Percentiles rank a stretch among this genome's conserved stretches.
These are phyloP conservation scores for Hybos culiciformis DNA, from an alignment of 2,888 invertebrate genomes.

Conservation along the genomic window DNA sequence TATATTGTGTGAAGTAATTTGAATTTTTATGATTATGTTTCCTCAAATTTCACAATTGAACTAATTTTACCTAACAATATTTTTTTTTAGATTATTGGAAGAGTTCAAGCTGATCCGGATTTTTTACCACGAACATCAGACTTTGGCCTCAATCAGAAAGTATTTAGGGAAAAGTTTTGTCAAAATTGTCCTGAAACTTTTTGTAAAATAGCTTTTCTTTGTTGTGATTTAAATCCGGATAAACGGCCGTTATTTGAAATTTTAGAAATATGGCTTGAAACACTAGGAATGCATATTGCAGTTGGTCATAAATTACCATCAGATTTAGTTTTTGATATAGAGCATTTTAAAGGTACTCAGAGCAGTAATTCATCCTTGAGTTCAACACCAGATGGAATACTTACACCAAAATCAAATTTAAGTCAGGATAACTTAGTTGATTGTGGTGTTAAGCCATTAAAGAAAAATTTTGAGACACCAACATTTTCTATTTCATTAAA, in stretches of 20 bases:
- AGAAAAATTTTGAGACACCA: too few species aligned
- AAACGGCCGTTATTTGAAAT: conserved; percentile 84
- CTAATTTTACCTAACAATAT: too few species aligned
- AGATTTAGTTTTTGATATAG: conserved; percentile 60
- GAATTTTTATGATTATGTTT: neutral
- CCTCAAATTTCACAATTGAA: neutral
- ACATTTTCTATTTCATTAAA: too few species aligned
- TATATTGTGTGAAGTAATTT: conserved; percentile 73
- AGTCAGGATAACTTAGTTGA: conserved; percentile 31
- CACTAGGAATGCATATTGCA: conserved; percentile 57
- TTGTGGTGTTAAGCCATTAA: conserved; percentile 1
- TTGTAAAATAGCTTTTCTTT: conserved; percentile 76
- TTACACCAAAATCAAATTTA: conserved; percentile 31
- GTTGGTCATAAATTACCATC: conserved; percentile 48
- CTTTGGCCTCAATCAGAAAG: conserved; percentile 78
- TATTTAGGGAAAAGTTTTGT: conserved; percentile 80
- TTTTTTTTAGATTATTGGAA: conserved; percentile 65
- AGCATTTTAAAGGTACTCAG: conserved; percentile 47
- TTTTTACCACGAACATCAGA: conserved; percentile 79
- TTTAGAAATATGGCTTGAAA: conserved; percentile 77
- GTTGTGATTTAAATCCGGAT: conserved; percentile 84
- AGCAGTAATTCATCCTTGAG: conserved; percentile 30
- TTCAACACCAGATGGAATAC: conserved; percentile 30
- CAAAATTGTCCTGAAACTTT: conserved; percentile 68
- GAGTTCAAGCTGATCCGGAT: conserved; percentile 91